Evolutionary conservation across 2,797 vertebrate species (phyloP).

Genomic region (Macropus fuliginosus): DNA sequence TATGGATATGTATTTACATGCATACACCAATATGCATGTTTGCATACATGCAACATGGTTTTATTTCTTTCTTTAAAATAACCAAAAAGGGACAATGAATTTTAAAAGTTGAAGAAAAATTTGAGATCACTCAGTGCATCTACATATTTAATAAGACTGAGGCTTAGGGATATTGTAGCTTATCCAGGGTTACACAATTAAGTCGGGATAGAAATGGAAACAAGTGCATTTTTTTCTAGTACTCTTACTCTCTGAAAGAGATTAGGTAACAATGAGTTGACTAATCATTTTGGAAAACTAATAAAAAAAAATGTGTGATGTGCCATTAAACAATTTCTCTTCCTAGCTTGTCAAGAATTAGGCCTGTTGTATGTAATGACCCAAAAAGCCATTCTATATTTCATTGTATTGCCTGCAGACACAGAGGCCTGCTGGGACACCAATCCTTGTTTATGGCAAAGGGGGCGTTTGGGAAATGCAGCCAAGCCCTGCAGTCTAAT

Average conservation of each 20-base stretch:
- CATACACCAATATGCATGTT: accelerated
- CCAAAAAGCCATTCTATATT: constrained; percentile 68
- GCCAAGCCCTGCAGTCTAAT: constrained; percentile 81
- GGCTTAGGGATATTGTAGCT: not conserved
- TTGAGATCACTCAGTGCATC: not conserved
- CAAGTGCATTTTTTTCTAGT: constrained; percentile 34
- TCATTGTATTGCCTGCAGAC: constrained; percentile 68
- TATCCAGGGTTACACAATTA: not conserved
- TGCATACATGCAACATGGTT: not conserved
- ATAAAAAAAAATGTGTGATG: constrained; percentile 67
- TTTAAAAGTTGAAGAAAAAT: not conserved
- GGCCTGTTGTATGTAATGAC: constrained; percentile 62
- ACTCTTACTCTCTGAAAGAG: constrained; percentile 48
- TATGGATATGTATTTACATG: too few relatives aligned
- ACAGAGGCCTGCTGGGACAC: constrained; percentile 48
- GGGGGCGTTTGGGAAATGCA: constrained; percentile 82
- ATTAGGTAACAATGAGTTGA: constrained; percentile 73
- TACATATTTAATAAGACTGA: constrained; percentile 10
- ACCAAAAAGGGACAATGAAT: not conserved
- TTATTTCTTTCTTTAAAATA: not conserved
- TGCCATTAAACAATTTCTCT: constrained; percentile 75
- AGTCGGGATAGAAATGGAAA: constrained; percentile 9
- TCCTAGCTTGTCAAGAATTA: constrained; percentile 74
- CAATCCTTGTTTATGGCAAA: constrained; percentile 74
- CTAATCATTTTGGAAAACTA: constrained; percentile 75